A percentile compares a stretch with the other conserved stretches of the same genome.
Conservation (phyloP, 2,797 vertebrate genomes). For the Sparidentex hasta region DNA sequence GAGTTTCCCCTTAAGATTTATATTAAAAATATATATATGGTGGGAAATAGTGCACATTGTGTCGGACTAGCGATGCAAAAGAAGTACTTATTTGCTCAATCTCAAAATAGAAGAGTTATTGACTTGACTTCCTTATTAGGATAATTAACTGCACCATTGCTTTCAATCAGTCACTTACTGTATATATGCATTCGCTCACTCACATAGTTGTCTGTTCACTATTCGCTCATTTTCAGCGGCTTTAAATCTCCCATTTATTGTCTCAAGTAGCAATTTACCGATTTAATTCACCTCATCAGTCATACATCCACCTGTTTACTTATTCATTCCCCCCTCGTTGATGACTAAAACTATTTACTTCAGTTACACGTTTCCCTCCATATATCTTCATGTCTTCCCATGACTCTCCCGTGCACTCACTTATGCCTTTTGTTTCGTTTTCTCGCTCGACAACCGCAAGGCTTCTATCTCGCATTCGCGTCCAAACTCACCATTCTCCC, state of each 20-base stretch:
- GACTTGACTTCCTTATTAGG: not conserved
- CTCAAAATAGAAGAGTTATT: not conserved
- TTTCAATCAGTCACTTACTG: not conserved
- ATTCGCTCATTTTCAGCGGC: not conserved
- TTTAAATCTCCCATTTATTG: not conserved
- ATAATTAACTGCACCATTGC: not conserved
- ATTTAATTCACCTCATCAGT: not conserved
- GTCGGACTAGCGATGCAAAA: too few species aligned
- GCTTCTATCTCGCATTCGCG: not conserved
- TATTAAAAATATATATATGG: too few species aligned
- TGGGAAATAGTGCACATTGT: too few species aligned
- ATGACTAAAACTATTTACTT: not conserved
- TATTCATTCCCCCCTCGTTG: not conserved
- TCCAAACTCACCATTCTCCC: not conserved
- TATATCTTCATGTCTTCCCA: not conserved
- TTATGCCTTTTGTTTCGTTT: not conserved
- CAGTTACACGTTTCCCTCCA: not conserved
- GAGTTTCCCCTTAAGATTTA: too few species aligned
- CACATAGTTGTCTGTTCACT: not conserved
- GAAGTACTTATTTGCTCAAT: too few species aligned
- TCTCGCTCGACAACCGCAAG: not conserved
- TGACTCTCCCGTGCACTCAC: not conserved
- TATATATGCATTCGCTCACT: too few species aligned
- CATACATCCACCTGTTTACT: not conserved
- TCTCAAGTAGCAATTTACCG: not conserved